Evolutionary conservation across 2,888 invertebrate genomes (phyloP).

Genomic region (Acrocyrtus sp.): DNA sequence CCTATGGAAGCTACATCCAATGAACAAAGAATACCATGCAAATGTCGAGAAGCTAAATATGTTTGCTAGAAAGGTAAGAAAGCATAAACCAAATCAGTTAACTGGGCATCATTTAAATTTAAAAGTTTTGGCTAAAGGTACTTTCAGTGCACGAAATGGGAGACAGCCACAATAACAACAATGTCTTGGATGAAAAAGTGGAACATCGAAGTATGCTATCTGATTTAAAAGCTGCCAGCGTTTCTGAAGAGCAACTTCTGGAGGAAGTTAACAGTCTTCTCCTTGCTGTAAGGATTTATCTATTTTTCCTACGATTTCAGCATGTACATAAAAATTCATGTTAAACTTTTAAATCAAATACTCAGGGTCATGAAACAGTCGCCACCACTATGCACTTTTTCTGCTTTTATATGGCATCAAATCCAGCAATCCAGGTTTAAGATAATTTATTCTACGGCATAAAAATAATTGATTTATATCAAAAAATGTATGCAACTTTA

Average conservation of each 20-base stretch:
- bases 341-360: background rate
- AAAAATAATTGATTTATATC: background rate
- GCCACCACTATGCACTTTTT: constrained; percentile 26
- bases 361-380: constrained; percentile 27
- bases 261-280: constrained; percentile 22
- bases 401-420: constrained; percentile 16
- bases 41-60: constrained; percentile 13
- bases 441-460: background rate
- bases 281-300: constrained; percentile 3
- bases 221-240: constrained; percentile 4
- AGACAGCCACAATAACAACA: background rate
- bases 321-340: background rate
- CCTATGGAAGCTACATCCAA: constrained; percentile 17
- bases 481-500: background rate
- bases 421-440: background rate
- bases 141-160: background rate
- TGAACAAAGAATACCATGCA: background rate
- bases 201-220: constrained; percentile 11
- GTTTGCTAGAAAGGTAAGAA: constrained; percentile 2
- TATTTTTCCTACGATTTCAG: background rate
- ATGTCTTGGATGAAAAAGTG: background rate
- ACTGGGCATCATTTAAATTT: background rate
- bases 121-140: background rate
- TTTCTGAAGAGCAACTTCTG: constrained; percentile 15
- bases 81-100: background rate